Evolutionary conservation across 2,797 vertebrate species (phyloP).

Genomic region (Diceros bicornis): DNA sequence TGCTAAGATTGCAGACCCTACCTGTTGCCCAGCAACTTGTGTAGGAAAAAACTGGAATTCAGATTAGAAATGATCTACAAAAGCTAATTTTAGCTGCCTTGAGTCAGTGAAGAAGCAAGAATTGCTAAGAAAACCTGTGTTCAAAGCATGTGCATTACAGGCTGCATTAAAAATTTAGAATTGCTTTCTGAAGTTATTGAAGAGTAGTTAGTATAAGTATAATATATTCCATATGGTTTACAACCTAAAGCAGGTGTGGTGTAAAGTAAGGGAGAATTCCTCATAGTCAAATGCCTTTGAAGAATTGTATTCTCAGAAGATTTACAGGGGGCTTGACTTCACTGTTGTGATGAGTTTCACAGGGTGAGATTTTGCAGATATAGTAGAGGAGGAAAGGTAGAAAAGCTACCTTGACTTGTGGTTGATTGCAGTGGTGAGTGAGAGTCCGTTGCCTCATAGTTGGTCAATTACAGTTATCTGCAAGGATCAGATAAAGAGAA

Average conservation of each 20-base stretch:
- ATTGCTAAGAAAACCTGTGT: conserved; percentile 48
- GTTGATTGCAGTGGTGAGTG: conserved; percentile 33
- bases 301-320: conserved; percentile 71
- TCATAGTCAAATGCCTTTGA: conserved; percentile 74
- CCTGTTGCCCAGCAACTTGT: background rate
- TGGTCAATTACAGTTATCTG: conserved; percentile 12
- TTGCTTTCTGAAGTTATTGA: conserved; percentile 69
- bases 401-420: conserved; percentile 7
- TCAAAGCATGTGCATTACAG: conserved; percentile 63
- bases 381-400: background rate
- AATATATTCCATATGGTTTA: conserved; percentile 75
- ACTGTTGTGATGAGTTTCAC: conserved; percentile 65
- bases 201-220: conserved; percentile 60
- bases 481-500: background rate
- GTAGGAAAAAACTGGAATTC: conserved; percentile 40
- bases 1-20: background rate
- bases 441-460: conserved; percentile 23
- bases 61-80: conserved; percentile 13
- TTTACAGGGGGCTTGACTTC: conserved; percentile 64
- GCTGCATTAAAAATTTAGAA: conserved; percentile 69
- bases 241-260: conserved; percentile 74
- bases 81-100: conserved; percentile 61
- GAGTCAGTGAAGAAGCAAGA: conserved; percentile 56
- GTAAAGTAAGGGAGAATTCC: conserved; percentile 66
- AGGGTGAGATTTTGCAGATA: conserved; percentile 68